Base-by-base conservation (phyloP, 2,888 invertebrate species). In the Archips xylosteana region DNA sequence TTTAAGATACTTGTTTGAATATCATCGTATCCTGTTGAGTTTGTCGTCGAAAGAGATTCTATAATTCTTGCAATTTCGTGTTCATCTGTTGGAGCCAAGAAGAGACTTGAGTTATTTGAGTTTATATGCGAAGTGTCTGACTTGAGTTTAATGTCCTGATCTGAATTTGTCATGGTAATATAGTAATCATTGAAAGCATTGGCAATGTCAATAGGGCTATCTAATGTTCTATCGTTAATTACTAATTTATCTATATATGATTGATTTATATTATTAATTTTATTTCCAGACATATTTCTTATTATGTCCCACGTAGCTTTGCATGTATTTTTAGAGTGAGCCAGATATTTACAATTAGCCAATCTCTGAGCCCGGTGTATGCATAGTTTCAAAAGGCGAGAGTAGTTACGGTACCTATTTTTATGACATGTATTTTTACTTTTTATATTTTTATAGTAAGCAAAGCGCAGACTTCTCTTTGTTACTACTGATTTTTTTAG, bases 231-330 rank as follows among this genome's bases (percentile, higher is more conserved):
- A 13, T 36, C 34, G 13, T 60, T 36, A 36, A 32, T 36, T 13
- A 60, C 32, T 34, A 60, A 3, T 36, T 60, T 32, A 13, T 36
- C 34, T 13, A 36, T 36, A 60, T 8, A 13, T 51, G 49, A 3
- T 3, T 54, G 23, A 39, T 3, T 39, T 5, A 3, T 51, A 66
- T 23, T 23, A 23, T 23, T 23, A 23, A 23, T 23, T 23, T 34
- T 66, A 36, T 3, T 51, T 36, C 13, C 8, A 2, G 32, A n/a
- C 8, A 36, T n/a, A 9, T 54, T 36, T 34, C 59, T 54, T 45
- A 67, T 67, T 9, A 67, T 10, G 10, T 57, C 13, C 57, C 57
- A 67, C 3, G 67, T 67, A 2, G 67, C 67, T 59, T 67, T 68
- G 59, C 68, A 45, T 60, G 47, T 68, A 13, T 68, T 68, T 47